phyloP scores from a whole-genome alignment of 2,888 invertebrate genomes.

The Coelogynopora nodosa region DNA sequence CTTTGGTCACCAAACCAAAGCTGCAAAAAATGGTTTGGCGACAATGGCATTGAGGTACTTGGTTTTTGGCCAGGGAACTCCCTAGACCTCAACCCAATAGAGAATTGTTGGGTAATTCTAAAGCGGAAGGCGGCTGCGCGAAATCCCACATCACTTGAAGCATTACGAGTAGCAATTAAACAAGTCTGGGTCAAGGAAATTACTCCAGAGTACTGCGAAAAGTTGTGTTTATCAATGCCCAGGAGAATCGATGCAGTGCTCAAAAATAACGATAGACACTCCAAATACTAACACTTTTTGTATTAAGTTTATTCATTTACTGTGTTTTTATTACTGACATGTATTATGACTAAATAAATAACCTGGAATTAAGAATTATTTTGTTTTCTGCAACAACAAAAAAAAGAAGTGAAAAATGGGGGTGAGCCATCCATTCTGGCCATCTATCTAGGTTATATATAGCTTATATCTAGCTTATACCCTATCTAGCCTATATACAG shows the following conservation, averaged over 20 bases:
- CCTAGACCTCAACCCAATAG: background rate
- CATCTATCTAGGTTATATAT: no score
- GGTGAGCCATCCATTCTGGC: background rate
- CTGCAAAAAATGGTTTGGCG: background rate
- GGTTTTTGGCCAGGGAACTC: background rate
- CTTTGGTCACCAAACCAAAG: background rate
- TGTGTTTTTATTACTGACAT: background rate
- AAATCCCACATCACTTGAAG: background rate
- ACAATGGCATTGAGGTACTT: background rate
- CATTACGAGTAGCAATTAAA: background rate
- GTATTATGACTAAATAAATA: background rate
- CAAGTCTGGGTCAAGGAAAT: background rate
- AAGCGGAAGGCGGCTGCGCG: background rate
- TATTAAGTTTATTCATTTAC: background rate
- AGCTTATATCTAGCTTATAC: no score
- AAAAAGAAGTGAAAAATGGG: background rate
- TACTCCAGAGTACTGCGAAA: background rate
- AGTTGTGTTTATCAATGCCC: background rate
- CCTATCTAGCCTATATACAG: no score
- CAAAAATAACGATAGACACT: background rate
- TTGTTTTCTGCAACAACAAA: background rate
- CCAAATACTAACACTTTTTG: background rate
- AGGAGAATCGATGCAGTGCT: background rate
- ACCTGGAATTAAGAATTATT: background rate
- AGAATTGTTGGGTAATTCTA: background rate